These are phyloP conservation scores for Cyrtodaria siliqua DNA, from an alignment of 2,888 invertebrate species.

Conservation along the genomic window DNA sequence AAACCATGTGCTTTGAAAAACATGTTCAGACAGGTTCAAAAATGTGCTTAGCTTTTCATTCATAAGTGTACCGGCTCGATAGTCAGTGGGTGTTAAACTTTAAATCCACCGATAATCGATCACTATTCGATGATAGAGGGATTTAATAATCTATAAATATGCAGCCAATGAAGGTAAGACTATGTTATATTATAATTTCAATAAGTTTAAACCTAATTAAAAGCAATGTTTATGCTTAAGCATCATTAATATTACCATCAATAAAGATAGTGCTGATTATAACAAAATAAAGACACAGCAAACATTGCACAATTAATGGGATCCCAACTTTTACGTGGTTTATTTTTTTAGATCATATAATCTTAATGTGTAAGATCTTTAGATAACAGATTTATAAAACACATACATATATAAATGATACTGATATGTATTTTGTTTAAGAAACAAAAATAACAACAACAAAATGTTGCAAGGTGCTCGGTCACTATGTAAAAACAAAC, in stretches of 20 bases:
- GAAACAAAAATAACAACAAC: too few relatives aligned
- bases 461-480: too few relatives aligned
- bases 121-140: constrained; percentile 14
- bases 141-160: constrained; percentile 37
- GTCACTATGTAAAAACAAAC: too few relatives aligned
- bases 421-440: too few relatives aligned
- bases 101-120: constrained; percentile 5
- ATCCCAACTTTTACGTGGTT: not conserved
- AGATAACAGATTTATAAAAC: too few relatives aligned
- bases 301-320: not conserved
- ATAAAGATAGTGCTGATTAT: too few relatives aligned
- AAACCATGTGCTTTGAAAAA: constrained; percentile 56
- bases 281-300: too few relatives aligned
- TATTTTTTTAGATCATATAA: too few relatives aligned
- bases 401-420: too few relatives aligned
- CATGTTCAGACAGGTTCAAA: constrained; percentile 58
- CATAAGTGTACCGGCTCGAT: constrained; percentile 11
- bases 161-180: constrained; percentile 33
- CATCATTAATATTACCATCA: too few relatives aligned
- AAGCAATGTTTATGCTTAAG: not conserved
- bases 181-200: not conserved
- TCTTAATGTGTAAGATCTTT: too few relatives aligned
- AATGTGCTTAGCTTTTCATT: constrained; percentile 61
- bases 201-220: too few relatives aligned
- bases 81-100: constrained; percentile 5